Percentiles rank a stretch among this genome's conserved stretches.
These are phyloP conservation scores for Coracopsis vasa DNA, from an alignment of 2,113 vertebrate species.

Conservation along the genomic window DNA sequence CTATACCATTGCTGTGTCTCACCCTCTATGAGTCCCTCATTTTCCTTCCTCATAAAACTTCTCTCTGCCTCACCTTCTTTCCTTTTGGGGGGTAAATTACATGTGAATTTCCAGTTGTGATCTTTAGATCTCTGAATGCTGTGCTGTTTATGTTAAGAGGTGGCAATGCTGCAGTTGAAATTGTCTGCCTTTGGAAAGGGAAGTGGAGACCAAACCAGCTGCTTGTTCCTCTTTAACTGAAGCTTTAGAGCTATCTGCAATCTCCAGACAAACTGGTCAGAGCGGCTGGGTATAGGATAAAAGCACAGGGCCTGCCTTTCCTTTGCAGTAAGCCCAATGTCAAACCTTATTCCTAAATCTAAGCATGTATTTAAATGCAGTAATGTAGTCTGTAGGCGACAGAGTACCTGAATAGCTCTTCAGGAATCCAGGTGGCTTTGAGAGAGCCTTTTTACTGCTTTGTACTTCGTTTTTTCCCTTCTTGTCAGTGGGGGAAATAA, in stretches of 20 bases:
- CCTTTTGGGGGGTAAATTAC: not conserved
- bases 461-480: not conserved
- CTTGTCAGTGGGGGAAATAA: not conserved
- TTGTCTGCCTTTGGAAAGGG: not conserved
- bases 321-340: not conserved
- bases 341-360: not conserved
- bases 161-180: not conserved
- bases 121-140: not conserved
- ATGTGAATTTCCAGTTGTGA: not conserved
- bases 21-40: not conserved
- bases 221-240: not conserved
- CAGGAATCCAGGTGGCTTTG: not conserved
- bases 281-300: not conserved
- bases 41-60: not conserved
- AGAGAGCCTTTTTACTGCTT: not conserved
- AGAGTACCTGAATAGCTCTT: not conserved
- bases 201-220: not conserved
- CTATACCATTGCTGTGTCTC: not conserved
- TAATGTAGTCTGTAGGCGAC: not conserved
- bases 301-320: not conserved
- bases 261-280: not conserved
- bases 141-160: accelerated
- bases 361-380: not conserved
- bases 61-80: not conserved
- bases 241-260: not conserved